Percentiles rank a stretch among this genome's conserved stretches.
Evolutionary conservation across 2,797 vertebrate genomes (phyloP).

Genomic region (Sphenopsis melanotis): DNA sequence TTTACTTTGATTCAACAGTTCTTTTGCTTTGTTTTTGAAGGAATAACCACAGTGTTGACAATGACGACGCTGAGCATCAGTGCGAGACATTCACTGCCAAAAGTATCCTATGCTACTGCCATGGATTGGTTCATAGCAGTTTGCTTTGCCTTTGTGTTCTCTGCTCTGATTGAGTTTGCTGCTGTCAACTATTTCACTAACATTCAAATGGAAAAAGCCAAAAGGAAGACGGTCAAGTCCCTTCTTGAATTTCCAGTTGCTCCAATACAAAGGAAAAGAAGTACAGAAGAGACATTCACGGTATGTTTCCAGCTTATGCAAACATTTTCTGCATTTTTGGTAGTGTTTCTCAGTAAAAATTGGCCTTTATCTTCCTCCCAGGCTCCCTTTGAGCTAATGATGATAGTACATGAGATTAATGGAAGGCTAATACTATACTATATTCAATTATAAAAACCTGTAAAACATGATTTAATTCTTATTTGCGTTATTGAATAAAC

Average conservation of each 20-base stretch:
- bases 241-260: slow-evolving; percentile 77
- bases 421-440: neutral
- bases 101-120: slow-evolving; percentile 97
- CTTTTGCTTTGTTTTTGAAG: slow-evolving; percentile 70
- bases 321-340: neutral
- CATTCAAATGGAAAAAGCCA: slow-evolving; percentile 85
- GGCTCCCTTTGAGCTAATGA: neutral
- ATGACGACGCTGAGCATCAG: slow-evolving; percentile 99
- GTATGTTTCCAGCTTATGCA: slow-evolving; percentile 66
- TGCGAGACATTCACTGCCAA: slow-evolving; percentile 94
- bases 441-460: neutral
- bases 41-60: slow-evolving; percentile 96
- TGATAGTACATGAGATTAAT: neutral
- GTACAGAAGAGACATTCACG: slow-evolving; percentile 78
- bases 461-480: neutral
- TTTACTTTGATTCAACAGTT: neutral
- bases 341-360: neutral
- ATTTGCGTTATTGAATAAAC: neutral
- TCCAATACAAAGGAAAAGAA: slow-evolving; percentile 79
- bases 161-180: slow-evolving; percentile 96
- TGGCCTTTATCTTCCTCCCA: neutral
- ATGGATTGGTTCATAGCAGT: slow-evolving; percentile 99
- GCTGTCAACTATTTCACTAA: slow-evolving; percentile 99
- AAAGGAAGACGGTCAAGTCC: slow-evolving; percentile 86
- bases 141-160: slow-evolving; percentile 98